phyloP scores from a whole-genome alignment of 2,797 vertebrate genomes.

The Cuniculus paca region DNA sequence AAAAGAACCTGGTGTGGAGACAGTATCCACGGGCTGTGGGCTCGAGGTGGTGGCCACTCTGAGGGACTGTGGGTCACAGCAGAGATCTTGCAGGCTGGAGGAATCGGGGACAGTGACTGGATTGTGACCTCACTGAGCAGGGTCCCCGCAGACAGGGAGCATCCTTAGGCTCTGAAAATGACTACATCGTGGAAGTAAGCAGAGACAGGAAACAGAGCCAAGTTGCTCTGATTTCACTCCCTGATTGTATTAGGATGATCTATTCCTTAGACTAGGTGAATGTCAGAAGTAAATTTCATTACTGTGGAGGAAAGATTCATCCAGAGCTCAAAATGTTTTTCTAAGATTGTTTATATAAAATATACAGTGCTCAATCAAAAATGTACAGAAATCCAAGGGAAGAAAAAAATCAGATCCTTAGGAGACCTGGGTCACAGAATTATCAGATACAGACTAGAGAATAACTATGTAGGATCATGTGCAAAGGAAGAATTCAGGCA shows the following conservation, averaged over 20 bases:
- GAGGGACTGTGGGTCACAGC: no score
- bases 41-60: accelerated
- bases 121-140: neutral
- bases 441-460: neutral
- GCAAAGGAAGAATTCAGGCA: no score
- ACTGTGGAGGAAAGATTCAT: neutral
- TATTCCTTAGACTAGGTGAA: neutral
- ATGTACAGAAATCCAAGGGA: neutral
- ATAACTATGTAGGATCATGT: neutral
- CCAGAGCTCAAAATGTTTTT: neutral
- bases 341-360: neutral
- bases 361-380: neutral
- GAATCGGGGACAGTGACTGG: accelerated
- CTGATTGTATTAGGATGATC: neutral
- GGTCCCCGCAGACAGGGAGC: accelerated
- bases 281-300: neutral
- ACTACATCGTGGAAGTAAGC: neutral
- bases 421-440: neutral
- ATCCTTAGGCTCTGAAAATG: neutral
- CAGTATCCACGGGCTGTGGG: neutral
- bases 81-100: neutral
- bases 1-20: accelerated
- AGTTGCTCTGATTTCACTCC: neutral
- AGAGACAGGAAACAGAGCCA: no score
- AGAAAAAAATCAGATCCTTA: neutral